Percentiles rank a stretch among this genome's conserved stretches.
phyloP scores from a whole-genome alignment of 2,797 vertebrate genomes.

The Iguana delicatissima region DNA sequence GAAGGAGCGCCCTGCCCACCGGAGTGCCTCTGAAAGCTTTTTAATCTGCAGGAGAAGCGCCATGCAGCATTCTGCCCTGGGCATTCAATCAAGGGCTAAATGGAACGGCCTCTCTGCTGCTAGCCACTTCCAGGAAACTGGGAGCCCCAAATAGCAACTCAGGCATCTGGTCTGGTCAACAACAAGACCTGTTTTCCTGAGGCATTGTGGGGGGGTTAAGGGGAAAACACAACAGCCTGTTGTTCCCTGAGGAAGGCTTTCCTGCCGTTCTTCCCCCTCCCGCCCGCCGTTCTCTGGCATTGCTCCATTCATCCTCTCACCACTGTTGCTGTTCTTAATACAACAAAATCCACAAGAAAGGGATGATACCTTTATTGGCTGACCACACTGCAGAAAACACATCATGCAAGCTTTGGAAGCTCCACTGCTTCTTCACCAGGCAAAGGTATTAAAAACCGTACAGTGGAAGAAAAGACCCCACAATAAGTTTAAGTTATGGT shows the following conservation, averaged over 20 bases:
- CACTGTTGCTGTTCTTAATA: too few species aligned
- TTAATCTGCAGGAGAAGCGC: constrained; percentile 15
- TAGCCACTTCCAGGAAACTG: constrained; percentile 27
- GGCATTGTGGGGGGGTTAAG: neutral
- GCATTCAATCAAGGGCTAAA: neutral
- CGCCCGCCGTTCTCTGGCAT: neutral
- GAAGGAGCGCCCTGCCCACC: neutral
- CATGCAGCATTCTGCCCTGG: neutral
- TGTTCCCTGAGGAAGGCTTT: too few species aligned
- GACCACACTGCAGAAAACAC: too few species aligned
- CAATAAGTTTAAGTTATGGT: too few species aligned
- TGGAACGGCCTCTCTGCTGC: neutral
- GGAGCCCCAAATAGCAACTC: constrained; percentile 11
- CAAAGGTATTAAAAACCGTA: too few species aligned
- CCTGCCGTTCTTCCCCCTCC: neutral
- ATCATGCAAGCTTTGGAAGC: too few species aligned
- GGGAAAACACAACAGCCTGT: neutral
- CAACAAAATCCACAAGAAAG: too few species aligned
- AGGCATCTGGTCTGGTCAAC: neutral
- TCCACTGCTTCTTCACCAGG: too few species aligned
- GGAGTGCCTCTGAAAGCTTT: constrained; percentile 28
- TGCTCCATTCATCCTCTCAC: too few species aligned
- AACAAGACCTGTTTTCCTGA: constrained; percentile 3
- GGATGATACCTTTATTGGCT: too few species aligned
- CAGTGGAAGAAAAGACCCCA: too few species aligned